These are phyloP conservation scores for Cichlasoma orientale DNA, from an alignment of 2,797 vertebrate genomes.

Conservation along the genomic window DNA sequence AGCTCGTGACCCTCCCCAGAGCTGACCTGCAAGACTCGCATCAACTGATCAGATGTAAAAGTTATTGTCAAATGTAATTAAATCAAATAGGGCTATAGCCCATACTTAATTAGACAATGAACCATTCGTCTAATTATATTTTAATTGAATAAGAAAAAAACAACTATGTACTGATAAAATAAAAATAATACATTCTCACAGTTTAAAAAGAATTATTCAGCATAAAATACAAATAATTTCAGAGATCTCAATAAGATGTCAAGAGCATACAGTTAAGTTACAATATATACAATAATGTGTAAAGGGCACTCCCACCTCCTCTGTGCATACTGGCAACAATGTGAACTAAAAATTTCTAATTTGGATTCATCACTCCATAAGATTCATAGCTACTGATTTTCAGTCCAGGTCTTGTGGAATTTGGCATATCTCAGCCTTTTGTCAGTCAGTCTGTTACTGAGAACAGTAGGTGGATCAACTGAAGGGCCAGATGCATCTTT, in stretches of 20 bases:
- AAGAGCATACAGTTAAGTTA: background rate
- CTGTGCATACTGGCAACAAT: background rate
- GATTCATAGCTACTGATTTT: too few species aligned
- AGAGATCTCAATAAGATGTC: background rate
- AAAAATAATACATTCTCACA: background rate
- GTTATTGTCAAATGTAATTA: constrained; percentile 5
- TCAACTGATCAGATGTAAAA: background rate
- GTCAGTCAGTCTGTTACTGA: background rate
- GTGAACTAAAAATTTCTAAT: too few species aligned
- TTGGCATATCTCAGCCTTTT: too few species aligned
- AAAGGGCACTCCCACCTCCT: background rate
- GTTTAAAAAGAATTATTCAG: background rate
- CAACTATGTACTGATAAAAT: background rate
- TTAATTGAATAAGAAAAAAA: background rate
- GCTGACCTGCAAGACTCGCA: constrained; percentile 1
- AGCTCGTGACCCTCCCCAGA: background rate
- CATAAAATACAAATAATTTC: background rate
- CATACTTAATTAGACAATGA: background rate
- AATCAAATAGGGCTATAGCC: background rate
- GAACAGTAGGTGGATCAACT: too few species aligned
- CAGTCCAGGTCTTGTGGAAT: too few species aligned
- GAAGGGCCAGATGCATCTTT: too few species aligned
- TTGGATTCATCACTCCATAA: too few species aligned
- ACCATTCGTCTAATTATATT: background rate
- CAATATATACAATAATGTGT: background rate